Percentiles rank a stretch among this genome's conserved stretches.
phyloP scores from a whole-genome alignment of 2,888 invertebrate species.

The Entomobrya proxima region DNA sequence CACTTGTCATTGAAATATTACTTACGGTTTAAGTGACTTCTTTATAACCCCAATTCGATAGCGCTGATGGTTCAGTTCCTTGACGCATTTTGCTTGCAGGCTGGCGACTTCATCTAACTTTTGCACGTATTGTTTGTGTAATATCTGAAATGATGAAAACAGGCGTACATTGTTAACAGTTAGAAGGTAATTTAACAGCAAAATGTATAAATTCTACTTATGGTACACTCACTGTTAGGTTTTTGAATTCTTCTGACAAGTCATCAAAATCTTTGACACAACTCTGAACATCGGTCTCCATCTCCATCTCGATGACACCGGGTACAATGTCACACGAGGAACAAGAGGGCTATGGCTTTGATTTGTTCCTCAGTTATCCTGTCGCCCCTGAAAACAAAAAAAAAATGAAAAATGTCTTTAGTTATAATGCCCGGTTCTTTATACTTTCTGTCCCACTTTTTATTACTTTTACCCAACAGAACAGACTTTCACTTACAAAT shows the following conservation, averaged over 20 bases:
- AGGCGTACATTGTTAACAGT: constrained; percentile 24
- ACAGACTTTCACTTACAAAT: too few species aligned
- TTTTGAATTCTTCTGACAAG: constrained; percentile 86
- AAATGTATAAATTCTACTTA: constrained; percentile 8
- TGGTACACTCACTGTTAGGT: constrained; percentile 83
- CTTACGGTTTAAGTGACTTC: constrained; percentile 87
- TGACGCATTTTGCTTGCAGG: constrained; percentile 90
- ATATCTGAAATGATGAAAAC: constrained; percentile 79
- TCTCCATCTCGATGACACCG: constrained; percentile 47
- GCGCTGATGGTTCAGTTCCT: constrained; percentile 92
- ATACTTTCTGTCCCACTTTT: too few species aligned
- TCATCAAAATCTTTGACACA: constrained; percentile 88
- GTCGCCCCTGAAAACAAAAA: background rate
- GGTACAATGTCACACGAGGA: background rate
- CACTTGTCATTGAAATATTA: constrained; percentile 11
- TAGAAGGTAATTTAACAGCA: background rate
- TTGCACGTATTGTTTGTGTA: constrained; percentile 89
- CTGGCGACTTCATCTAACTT: constrained; percentile 90
- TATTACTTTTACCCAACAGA: too few species aligned
- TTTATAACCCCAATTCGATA: constrained; percentile 91
- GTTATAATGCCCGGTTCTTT: too few species aligned
- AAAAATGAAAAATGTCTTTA: too few species aligned
- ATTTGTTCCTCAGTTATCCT: background rate
- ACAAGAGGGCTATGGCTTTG: background rate
- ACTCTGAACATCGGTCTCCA: constrained; percentile 79